phyloP scores from a whole-genome alignment of 2,797 vertebrate species.

The Cirrhinus molitorella region DNA sequence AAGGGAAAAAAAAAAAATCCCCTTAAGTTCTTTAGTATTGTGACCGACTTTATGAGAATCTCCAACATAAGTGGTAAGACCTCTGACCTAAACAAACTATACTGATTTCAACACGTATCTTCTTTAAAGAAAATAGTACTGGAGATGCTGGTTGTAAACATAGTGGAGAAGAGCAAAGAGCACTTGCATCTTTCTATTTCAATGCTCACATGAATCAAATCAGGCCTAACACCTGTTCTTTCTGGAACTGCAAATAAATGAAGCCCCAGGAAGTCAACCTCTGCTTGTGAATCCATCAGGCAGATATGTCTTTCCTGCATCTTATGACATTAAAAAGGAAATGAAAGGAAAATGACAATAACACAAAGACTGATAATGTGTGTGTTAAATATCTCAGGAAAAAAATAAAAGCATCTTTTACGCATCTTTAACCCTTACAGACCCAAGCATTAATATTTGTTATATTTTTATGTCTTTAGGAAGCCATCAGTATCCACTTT shows the following conservation, averaged over 20 bases:
- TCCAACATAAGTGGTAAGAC: not conserved
- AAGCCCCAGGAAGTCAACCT: slow-evolving; percentile 24
- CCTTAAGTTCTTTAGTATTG: not conserved
- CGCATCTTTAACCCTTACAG: not conserved
- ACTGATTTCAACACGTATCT: slow-evolving; percentile 13
- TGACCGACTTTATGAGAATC: slow-evolving; percentile 30
- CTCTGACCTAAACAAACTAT: not conserved
- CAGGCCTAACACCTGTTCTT: slow-evolving; percentile 12
- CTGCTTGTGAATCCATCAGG: slow-evolving; percentile 15
- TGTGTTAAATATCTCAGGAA: not conserved
- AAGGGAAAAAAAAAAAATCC: not conserved
- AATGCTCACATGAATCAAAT: not conserved
- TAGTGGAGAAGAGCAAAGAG: not conserved
- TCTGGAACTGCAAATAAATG: slow-evolving; percentile 16
- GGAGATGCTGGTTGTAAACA: not conserved
- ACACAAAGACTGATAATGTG: slow-evolving; percentile 46
- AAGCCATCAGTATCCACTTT: too few relatives aligned
- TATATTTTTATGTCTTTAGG: too few relatives aligned
- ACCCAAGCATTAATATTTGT: too few relatives aligned
- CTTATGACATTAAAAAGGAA: slow-evolving; percentile 22
- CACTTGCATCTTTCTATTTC: not conserved
- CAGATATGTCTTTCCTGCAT: slow-evolving; percentile 16
- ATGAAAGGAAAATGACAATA: slow-evolving; percentile 34
- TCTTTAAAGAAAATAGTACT: slow-evolving; percentile 18
- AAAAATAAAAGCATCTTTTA: not conserved